These are phyloP conservation scores for Poeciliopsis occidentalis DNA, from an alignment of 2,113 vertebrate species.

Conservation along the genomic window DNA sequence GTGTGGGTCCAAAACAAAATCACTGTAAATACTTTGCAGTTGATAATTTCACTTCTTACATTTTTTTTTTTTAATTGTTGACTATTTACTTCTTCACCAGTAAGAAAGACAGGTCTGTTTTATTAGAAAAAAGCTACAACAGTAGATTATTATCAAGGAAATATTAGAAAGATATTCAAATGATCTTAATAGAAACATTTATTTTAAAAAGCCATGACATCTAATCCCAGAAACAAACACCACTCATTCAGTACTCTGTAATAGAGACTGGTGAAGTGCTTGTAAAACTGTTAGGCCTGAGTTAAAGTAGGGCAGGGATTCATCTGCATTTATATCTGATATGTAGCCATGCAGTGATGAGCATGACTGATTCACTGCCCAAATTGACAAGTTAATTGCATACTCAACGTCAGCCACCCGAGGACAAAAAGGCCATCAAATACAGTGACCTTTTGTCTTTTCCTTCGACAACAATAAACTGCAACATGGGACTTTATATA, in stretches of 20 bases:
- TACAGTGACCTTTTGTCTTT: conserved; percentile 60
- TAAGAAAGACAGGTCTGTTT: background rate
- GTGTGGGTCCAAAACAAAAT: background rate
- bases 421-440: conserved; percentile 47
- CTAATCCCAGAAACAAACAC: conserved; percentile 13
- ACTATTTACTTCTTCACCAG: background rate
- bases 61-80: background rate
- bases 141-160: too few species aligned
- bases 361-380: conserved; percentile 47
- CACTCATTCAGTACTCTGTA: conserved; percentile 19
- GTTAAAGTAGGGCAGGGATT: conserved; percentile 54
- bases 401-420: conserved; percentile 32
- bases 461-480: conserved; percentile 42
- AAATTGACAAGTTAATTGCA: conserved; percentile 58
- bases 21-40: background rate
- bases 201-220: conserved; percentile 6
- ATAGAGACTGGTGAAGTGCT: conserved; percentile 21
- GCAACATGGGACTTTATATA: conserved; percentile 41
- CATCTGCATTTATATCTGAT: conserved; percentile 53
- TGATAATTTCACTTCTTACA: background rate
- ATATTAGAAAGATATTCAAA: background rate
- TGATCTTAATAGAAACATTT: background rate
- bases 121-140: too few species aligned
- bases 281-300: conserved; percentile 46
- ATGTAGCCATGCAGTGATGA: conserved; percentile 45